Base-by-base conservation (phyloP, 1,140 invertebrate genomes). In the Panonychus citri region DNA sequence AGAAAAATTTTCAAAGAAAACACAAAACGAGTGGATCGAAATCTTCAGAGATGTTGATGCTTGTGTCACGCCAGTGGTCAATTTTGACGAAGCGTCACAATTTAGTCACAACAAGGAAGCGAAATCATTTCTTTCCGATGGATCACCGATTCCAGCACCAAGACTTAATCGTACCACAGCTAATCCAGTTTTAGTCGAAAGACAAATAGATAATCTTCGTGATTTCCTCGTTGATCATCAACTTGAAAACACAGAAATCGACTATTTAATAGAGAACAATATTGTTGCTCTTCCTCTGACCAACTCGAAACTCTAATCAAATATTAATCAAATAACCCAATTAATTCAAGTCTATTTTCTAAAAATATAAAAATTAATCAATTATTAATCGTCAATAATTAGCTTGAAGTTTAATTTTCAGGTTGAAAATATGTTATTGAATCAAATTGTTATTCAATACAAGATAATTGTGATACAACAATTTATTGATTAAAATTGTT, bases 21-120 rank as follows among this genome's bases (percentile, higher is more conserved):
- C 85, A 19, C 80, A 81, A 71, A 70, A 78, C 26, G 85, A 97
- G 71, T 98, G 93, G 93, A 75, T 64, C n/a, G 72, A 68, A 56
- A 77, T 91, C 60, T 97, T 97, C 73, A 77, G 86, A 62, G 71
- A 77, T 26, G 68, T 75, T 34, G 91, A 98, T 74, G 86, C 88
- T n/a, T 98, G 94, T 73, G 87, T 95, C 0, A 85, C 83, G 51
- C 91, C 94, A 1, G 81, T 98, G 30, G 65, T 98, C 50, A 74
- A 79, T 19, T 66, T 82, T 48, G 69, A 83, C n/a, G 77, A 85
- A 64, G 85, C 78, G 4, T 65, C 74, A 8, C n/a, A 61, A 4
- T 64, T 71, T 62, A 61, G 63, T 10, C 70, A 73, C 51, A 61
- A 67, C 53, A 51, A 34, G 17, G 40, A n/a, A 30, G 48, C 54